Base-by-base conservation (phyloP, 2,888 invertebrate species). In the Pardosa pseudoannulata region DNA sequence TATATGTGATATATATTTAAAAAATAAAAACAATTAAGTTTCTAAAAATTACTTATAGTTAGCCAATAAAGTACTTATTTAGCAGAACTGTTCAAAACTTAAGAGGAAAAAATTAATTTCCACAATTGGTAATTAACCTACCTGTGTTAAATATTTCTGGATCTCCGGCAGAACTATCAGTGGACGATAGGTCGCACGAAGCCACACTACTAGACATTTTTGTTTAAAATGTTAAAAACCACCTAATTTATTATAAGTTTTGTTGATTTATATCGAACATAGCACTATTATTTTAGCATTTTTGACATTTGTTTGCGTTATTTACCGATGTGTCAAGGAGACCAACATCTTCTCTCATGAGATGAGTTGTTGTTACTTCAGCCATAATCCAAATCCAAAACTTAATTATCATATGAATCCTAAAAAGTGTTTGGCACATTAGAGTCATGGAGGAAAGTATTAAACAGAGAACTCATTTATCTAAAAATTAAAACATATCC, bases 311-410 rank as follows among this genome's bases (percentile, higher is more conserved):
- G 73, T 80, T 73, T 80, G 65, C 32, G 32, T 65, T 67, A 36
- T 81, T 74, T 68, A 46, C 56, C 36, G 67, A 81, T 81, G 81
- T 81, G 81, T 81, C 81, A 81, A 81, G 81, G 81, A 81, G 73
- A 81, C 81, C 81, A 81, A 74, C 50, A 81, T 56, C 68, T 50
- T 32, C 39, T 13, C 13, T 11, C 6, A 7, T n/a, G 64, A 64
- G 79, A 64, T 79, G 71, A 79, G 79, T 72, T 71, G 79, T 39
- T 36, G 23, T 9, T 39, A 3, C 56, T 56, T 19, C 56, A n/a
- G 56, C 1, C 23, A 46, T 46, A 46, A n/a, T n/a, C n/a, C n/a
- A n/a, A n/a, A n/a, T n/a, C n/a, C 46, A 46, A 16, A 36, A 36
- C 36, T 36, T n/a, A 65, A 65, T 65, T 13, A 65, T 1, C 27